Base-by-base conservation (phyloP, 2,113 vertebrate genomes). In the Sinocyclocheilus rhinocerous region DNA sequence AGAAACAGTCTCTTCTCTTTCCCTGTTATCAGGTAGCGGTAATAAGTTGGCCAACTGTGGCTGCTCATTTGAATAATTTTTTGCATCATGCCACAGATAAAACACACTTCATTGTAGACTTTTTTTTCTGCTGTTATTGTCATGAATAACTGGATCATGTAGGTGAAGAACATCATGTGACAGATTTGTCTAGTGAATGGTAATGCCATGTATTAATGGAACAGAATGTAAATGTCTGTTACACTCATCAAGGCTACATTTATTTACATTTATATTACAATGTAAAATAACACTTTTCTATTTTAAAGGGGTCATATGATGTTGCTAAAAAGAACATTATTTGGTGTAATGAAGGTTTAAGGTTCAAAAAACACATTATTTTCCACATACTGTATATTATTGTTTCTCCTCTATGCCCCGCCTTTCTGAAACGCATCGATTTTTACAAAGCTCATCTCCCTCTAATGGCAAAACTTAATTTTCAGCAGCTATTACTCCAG, bases 31-130 rank as follows among this genome's bases (percentile, higher is more conserved):
- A 57, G 50, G 12, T 42, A 11, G 4, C 4, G 2, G 20, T 12
- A 6, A 3, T n/a, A 73, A 73, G 36, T n/a, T 24, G 77, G 36
- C 36, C n/a, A 67, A 22, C 26, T 48, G 24, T 61, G 55, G 12
- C 52, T 48, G 42, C n/a, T 78, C 45, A 24, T 87, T 84, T 87
- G 45, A 48, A 84, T 84, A 80, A 80, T 26, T 16, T 65, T 84
- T 84, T 87, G 76, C 76, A 65, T 80, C 20, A 10, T 63, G 22
- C 13, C 15, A 24, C 16, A 24, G 50, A 57, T 45, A 33, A 76
- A 48, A 33, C 7, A 0, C 24, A 33, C 15, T 50, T 42, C 24
- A 22, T 84, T 79, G 61, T 73, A 36, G 0, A 12, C 52, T 55
- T 55, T 13, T 59, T 26, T 42, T 42, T 29, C 9, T 82, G 7